Evolutionary conservation across 2,797 vertebrate genomes (phyloP), one percentile per base, ranked within the genome.

Genomic region (Orientallactaga sibirica): DNA sequence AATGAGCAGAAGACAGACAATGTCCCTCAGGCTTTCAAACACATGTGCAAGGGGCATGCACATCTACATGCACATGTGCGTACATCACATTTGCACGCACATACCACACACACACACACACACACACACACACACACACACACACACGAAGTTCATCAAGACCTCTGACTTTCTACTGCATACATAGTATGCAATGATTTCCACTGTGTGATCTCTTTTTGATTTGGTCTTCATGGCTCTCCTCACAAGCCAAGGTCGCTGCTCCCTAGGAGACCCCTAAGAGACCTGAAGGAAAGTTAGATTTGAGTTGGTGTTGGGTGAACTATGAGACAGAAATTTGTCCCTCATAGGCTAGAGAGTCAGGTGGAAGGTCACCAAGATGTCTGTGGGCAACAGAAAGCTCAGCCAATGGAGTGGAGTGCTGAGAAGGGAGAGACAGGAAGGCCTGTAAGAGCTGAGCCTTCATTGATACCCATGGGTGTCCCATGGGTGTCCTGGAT

Each of bases 161-260:
- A 85, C 77, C 61, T 88, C 29, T 85, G 67, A 85, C 55, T 76
- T 81, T 41, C n/a, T 88, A 9, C 52, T 77, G 68, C 52, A 67
- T 64, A 19, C 1, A 11, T 4, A 33, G 55, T 37, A 73, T 29
- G 15, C 27, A 41, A 66, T 73, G 20, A 27, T 73, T 86, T 73
- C 43, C 58, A 29, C 22, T n/a, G 24, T 43, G 20, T 20, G 33
- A 15, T 61, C 20, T 82, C 78, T 68, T 88, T 86, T 25, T 86
- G 6, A 19, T 29, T 64, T 86, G 70, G 9, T 61, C 29, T 37
- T 37, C 48, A 73, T 22, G 33, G 33, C 37, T 75, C 33, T 33
- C 25, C 66, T 12, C 48, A 33, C 10, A 48, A 37, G n/a, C 48
- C 55, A 85, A 87, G 70, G 16, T 2, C 27, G 52, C 16, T 25